A percentile compares a stretch with the other conserved stretches of the same genome.
These are phyloP conservation scores for Oegoconia quadripuncta DNA, from an alignment of 2,888 invertebrate genomes.

Conservation along the genomic window DNA sequence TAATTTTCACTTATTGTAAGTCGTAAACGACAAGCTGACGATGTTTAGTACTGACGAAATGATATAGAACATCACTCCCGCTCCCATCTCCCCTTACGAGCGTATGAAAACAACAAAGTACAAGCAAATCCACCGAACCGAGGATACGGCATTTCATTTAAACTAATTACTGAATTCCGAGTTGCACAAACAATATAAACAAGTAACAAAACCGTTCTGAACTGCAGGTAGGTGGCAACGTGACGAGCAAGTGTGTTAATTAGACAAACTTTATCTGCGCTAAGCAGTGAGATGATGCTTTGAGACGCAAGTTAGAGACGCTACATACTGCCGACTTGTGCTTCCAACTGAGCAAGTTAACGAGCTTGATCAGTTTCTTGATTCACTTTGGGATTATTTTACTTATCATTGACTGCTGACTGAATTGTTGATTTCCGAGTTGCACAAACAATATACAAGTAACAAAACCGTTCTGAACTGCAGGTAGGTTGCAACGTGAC, in stretches of 20 bases:
- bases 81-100: no score
- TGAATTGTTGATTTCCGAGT: no score
- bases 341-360: slow-evolving; percentile 1
- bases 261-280: slow-evolving; percentile 55
- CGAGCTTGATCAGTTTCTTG: no score
- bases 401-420: no score
- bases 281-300: slow-evolving; percentile 36
- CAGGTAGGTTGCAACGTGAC: slow-evolving; percentile 45
- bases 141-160: slow-evolving; percentile 9
- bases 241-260: slow-evolving; percentile 54
- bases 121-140: not conserved
- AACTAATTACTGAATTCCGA: slow-evolving; percentile 8
- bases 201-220: slow-evolving; percentile 1
- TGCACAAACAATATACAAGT: slow-evolving; percentile 1
- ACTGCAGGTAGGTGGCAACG: slow-evolving; percentile 42
- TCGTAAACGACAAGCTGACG: not conserved
- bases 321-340: slow-evolving; percentile 2
- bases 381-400: no score
- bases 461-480: slow-evolving; percentile 2
- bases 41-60: no score
- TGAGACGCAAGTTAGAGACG: slow-evolving; percentile 18
- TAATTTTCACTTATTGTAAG: no score
- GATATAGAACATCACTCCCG: no score
- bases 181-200: slow-evolving; percentile 2
- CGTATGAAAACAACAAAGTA: not conserved